Evolutionary conservation across 2,113 vertebrate genomes (phyloP).

Genomic region (Megaceryle torquata): DNA sequence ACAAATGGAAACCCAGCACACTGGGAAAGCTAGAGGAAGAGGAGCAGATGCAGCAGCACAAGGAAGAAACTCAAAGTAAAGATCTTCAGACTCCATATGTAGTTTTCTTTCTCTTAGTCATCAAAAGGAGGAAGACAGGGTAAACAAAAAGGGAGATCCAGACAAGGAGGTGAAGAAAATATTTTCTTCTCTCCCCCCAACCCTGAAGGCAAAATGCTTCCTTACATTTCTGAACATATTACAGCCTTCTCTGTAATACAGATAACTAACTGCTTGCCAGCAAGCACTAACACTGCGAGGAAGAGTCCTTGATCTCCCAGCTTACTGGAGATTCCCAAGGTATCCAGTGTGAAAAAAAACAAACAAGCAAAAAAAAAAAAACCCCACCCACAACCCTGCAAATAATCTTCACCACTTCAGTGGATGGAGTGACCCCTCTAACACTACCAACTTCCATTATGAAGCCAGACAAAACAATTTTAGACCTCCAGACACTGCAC

Average conservation of each 20-base stretch:
- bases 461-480: neutral
- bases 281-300: neutral
- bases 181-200: neutral
- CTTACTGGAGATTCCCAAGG: slow-evolving; percentile 17
- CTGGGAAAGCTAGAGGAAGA: slow-evolving; percentile 32
- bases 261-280: slow-evolving; percentile 54
- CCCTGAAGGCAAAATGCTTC: neutral
- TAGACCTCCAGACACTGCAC: neutral
- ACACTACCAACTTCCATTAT: fast-evolving
- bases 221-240: neutral
- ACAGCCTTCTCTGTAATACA: slow-evolving; percentile 21
- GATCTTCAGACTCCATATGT: slow-evolving; percentile 25
- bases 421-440: neutral
- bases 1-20: neutral
- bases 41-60: slow-evolving; percentile 64
- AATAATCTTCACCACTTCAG: slow-evolving; percentile 37
- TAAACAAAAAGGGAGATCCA: slow-evolving; percentile 11
- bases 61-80: slow-evolving; percentile 26
- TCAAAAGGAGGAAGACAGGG: slow-evolving; percentile 23
- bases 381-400: neutral
- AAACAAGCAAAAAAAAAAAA: neutral
- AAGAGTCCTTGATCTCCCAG: slow-evolving; percentile 46
- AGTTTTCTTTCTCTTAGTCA: slow-evolving; percentile 6
- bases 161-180: slow-evolving; percentile 52
- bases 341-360: neutral